These are phyloP conservation scores for Phataginus tetradactyla DNA, from an alignment of 2,797 vertebrate genomes.

Conservation along the genomic window DNA sequence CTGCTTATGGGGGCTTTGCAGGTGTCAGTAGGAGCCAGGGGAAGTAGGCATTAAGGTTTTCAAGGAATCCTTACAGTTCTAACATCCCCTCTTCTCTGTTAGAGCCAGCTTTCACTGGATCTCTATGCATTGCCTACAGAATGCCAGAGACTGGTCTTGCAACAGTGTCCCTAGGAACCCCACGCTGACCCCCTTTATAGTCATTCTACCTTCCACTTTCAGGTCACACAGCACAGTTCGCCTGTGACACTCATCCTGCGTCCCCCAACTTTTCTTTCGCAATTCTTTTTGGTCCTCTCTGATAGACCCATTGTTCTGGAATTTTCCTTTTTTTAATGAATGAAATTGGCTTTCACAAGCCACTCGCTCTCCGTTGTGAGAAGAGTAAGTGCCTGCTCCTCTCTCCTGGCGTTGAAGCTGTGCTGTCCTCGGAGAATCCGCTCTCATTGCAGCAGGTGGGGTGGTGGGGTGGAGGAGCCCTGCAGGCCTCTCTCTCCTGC, in stretches of 20 bases:
- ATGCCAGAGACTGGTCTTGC: not conserved
- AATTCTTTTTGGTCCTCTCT: not conserved
- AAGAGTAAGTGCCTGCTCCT: not conserved
- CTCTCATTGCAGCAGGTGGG: not conserved
- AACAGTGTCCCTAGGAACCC: not conserved
- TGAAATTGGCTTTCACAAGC: not conserved
- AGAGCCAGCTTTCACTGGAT: not conserved
- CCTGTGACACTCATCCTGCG: not conserved
- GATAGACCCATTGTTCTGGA: not conserved
- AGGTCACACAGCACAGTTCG: not conserved
- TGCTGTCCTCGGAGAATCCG: not conserved
- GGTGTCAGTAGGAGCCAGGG: not conserved
- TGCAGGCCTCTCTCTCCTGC: not conserved
- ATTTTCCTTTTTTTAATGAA: not conserved
- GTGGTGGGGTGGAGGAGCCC: not conserved
- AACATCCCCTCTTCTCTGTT: not conserved
- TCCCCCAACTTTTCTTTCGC: not conserved
- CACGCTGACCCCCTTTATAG: not conserved
- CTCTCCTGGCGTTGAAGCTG: fast-evolving
- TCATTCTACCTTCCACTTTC: fast-evolving
- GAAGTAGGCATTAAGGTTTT: not conserved
- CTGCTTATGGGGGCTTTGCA: not conserved
- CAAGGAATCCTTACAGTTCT: not conserved
- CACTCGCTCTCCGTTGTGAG: not conserved
- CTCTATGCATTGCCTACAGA: not conserved